phyloP scores from a whole-genome alignment of 1,140 invertebrate species.

The Cotesia vestalis region DNA sequence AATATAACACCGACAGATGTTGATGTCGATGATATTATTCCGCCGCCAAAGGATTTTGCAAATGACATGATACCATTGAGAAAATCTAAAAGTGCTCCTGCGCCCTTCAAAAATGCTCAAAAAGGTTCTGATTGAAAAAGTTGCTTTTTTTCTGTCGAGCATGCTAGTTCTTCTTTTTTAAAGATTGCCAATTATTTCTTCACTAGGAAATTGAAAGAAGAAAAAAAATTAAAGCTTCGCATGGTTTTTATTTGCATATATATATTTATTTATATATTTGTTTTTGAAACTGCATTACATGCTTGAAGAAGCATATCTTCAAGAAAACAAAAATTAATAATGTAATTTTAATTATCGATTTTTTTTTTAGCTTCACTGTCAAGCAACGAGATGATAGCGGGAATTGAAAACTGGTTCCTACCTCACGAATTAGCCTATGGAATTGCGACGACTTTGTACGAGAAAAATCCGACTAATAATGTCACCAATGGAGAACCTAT shows the following conservation, averaged over 20 bases:
- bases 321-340: not conserved
- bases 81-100: constrained; percentile 63
- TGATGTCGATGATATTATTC: constrained; percentile 47
- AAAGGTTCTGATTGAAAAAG: constrained; percentile 48
- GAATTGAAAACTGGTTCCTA: constrained; percentile 75
- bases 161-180: not conserved
- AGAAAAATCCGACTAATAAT: constrained; percentile 80
- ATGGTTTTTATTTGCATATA: not conserved
- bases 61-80: constrained; percentile 56
- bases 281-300: too few species aligned
- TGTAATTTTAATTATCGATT: constrained; percentile 11
- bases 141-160: constrained; percentile 26
- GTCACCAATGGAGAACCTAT: constrained; percentile 86
- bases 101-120: constrained; percentile 55
- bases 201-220: not conserved
- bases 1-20: constrained; percentile 39
- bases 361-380: constrained; percentile 31
- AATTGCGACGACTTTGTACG: constrained; percentile 78
- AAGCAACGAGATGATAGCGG: constrained; percentile 66
- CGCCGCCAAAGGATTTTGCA: constrained; percentile 47
- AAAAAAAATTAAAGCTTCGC: constrained; percentile 8
- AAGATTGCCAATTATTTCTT: too few species aligned
- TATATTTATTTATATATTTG: too few species aligned
- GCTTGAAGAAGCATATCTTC: not conserved
- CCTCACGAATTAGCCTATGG: constrained; percentile 76